Evolutionary conservation across 2,888 invertebrate species (phyloP).

Genomic region (Cosmia pyralina): DNA sequence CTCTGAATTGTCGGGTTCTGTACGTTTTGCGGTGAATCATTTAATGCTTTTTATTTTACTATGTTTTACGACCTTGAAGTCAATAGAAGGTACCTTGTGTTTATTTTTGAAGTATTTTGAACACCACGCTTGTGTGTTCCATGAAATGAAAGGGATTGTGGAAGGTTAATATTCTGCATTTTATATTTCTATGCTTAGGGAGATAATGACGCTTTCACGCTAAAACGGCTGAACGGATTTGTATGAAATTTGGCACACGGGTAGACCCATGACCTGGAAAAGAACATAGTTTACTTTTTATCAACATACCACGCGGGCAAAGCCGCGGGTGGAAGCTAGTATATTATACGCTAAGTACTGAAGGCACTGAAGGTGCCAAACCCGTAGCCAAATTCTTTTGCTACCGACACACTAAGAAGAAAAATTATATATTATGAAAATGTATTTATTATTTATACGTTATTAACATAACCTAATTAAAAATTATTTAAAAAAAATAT

Average conservation of each 20-base stretch:
- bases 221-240: too few relatives aligned
- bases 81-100: background rate
- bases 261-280: too few relatives aligned
- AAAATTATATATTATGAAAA: too few relatives aligned
- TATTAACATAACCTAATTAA: background rate
- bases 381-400: background rate
- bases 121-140: background rate
- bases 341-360: too few relatives aligned
- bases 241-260: too few relatives aligned
- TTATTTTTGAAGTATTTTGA: background rate
- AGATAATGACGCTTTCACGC: too few relatives aligned
- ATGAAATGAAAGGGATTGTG: background rate
- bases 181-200: too few relatives aligned
- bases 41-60: slow-evolving; percentile 10
- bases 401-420: background rate
- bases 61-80: slow-evolving; percentile 20
- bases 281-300: too few relatives aligned
- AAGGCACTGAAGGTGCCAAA: background rate
- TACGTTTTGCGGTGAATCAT: slow-evolving; percentile 38
- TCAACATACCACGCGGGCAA: too few relatives aligned
- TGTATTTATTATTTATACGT: background rate
- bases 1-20: slow-evolving; percentile 57
- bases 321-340: too few relatives aligned
- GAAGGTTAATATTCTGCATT: background rate
- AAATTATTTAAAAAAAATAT: background rate